Evolutionary conservation across 2,888 invertebrate genomes (phyloP), one percentile per base, ranked within the genome.

Genomic region (Idaea aversata): DNA sequence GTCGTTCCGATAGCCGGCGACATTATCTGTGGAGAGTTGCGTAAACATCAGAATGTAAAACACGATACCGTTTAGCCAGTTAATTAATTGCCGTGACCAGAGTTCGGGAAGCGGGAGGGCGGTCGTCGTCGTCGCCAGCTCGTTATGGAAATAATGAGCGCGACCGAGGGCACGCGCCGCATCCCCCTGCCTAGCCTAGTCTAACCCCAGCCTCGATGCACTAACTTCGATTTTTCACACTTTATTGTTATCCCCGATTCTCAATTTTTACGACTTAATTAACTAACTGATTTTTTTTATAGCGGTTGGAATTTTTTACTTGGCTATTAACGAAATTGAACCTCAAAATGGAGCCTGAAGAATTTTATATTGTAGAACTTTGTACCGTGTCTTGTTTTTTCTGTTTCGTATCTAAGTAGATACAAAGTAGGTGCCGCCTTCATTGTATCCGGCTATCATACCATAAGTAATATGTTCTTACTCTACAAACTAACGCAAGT

Each of bases 41-140:
- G 91, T 88, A 90, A 92, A 92, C 90, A 92, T 88, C 86, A 90
- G 78, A 88, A 88, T 91, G 89, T 91, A 88, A 88, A 91, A 91
- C 91, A 89, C 86, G 88, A 88, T 90, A 89, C 82, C 89, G 90
- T 91, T 92, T 92, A 91, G 91, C 86, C 84, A 83, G 89, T 88
- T 92, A 91, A 92, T 92, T 92, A 92, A 92, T 93, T 92, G 87
- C 81, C 81, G 84, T 85, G 85, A 86, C 87, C 85, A 87, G 84
- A 85, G 86, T 78, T 79, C 80, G 25, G 73, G 82, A 80, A 80
- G 75, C 65, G 65, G 61, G 69, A 61, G 64, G 65, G 69, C 64
- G 62, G 71, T 77, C 77, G 72, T 79, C 82, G 77, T 80, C 79
- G 87, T 86, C 87, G 88, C 84, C 79, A 83, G 85, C 88, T 91